Evolutionary conservation across 2,113 vertebrate genomes (phyloP).

Genomic region (Pyxicephalus adspersus): DNA sequence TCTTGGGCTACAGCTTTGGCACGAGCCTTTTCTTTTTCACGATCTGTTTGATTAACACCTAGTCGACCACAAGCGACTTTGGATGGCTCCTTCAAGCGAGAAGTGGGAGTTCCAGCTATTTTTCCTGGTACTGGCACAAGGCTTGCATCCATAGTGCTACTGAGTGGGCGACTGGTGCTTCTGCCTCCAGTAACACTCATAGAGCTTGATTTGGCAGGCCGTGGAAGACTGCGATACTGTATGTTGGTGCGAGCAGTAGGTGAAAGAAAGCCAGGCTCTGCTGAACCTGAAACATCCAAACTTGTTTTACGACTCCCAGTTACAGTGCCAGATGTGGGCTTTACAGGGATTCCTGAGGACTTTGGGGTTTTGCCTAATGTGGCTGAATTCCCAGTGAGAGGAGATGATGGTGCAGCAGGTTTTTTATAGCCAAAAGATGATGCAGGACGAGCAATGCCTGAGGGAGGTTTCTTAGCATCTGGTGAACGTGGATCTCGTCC

Average conservation of each 20-base stretch:
- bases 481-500: slow-evolving; percentile 80
- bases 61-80: slow-evolving; percentile 73
- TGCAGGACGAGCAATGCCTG: slow-evolving; percentile 84
- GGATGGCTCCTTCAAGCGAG: slow-evolving; percentile 81
- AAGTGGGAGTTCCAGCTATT: slow-evolving; percentile 66
- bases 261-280: slow-evolving; percentile 84
- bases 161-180: slow-evolving; percentile 75
- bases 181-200: slow-evolving; percentile 85
- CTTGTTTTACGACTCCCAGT: slow-evolving; percentile 81
- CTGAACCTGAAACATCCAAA: slow-evolving; percentile 82
- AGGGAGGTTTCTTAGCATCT: slow-evolving; percentile 90
- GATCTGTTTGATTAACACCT: slow-evolving; percentile 86
- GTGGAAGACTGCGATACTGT: slow-evolving; percentile 93
- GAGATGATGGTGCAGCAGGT: slow-evolving; percentile 73
- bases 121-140: slow-evolving; percentile 78
- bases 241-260: slow-evolving; percentile 88
- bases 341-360: slow-evolving; percentile 90
- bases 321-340: slow-evolving; percentile 74
- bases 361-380: slow-evolving; percentile 84
- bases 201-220: slow-evolving; percentile 91
- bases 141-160: slow-evolving; percentile 85
- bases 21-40: slow-evolving; percentile 93
- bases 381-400: slow-evolving; percentile 80
- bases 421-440: slow-evolving; percentile 94
- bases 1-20: slow-evolving; percentile 89